Evolutionary conservation across 2,797 vertebrate genomes (phyloP), one percentile per base, ranked within the genome.

Genomic region (Sebastolobus altivelis): DNA sequence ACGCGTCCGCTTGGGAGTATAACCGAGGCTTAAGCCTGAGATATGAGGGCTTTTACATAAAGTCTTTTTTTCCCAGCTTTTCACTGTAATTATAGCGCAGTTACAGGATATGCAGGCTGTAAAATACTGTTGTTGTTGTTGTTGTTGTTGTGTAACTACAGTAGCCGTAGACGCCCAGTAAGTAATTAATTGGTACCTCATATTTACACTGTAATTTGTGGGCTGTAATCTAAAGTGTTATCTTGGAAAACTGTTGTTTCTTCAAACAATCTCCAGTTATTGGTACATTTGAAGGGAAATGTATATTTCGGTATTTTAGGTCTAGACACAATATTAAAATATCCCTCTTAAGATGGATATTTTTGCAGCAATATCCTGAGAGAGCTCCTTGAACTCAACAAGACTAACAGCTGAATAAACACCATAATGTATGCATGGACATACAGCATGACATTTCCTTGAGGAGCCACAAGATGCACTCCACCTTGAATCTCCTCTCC

Each of bases 371-470:
- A 35, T 31, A 9, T 68, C 52, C 38, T 25, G n/a, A 63, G 31
- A 68, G 63, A 74, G 11, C 38, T 71, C 56, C 60, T 75, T 86
- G 31, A 82, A 58, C 22, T 38, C 11, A 22, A 37, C 61, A 33
- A 54, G 37, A 59, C 65, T 54, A 56, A 55, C 40, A n/a, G 46
- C 31, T 58, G 40, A 69, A 71, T 82, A 84, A 82, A 82, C 38
- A 66, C 22, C 7, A 20, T 75, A 73, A 87, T 56, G 6, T 65
- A 78, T 82, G 80, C 82, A 62, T 20, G 43, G 40, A 65, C 70
- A 65, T 68, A 77, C 56, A 68, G 35, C 27, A 22, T 20, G n/a
- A 18, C 16, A 31, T 74, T 73, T 67, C 35, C 55, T 59, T 38
- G 37, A 66, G 56, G 83, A 67, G 55, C 63, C 58, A 43, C 6